Percentiles rank a stretch among this genome's conserved stretches.
phyloP scores from a whole-genome alignment of 2,888 invertebrate species.

The Hyalella azteca region DNA sequence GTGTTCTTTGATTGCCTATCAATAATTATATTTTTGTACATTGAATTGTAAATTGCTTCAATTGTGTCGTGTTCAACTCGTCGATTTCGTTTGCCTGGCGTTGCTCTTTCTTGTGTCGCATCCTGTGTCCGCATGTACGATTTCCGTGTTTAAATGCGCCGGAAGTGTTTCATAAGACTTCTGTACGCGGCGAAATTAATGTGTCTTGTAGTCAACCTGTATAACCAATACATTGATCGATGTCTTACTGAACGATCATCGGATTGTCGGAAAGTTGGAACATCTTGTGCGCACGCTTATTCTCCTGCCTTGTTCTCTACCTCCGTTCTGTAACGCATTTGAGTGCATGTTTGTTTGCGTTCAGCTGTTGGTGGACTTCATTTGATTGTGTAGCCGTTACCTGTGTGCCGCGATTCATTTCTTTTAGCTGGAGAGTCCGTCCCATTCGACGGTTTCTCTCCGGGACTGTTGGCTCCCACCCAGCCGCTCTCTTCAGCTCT shows the following conservation, averaged over 20 bases:
- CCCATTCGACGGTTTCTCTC: not conserved
- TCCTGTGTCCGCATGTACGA: not conserved
- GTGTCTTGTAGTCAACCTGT: too few species aligned
- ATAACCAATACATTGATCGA: too few species aligned
- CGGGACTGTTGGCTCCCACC: constrained; percentile 3
- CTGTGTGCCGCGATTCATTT: not conserved
- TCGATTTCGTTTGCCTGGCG: too few species aligned
- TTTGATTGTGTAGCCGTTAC: not conserved
- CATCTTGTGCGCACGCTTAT: too few species aligned
- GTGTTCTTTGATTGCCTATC: too few species aligned
- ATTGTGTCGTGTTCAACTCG: not conserved
- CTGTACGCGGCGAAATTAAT: too few species aligned
- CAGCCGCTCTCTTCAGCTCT: not conserved
- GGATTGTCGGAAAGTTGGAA: too few species aligned
- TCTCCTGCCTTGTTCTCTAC: too few species aligned
- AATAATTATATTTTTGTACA: not conserved
- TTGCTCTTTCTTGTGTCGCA: not conserved
- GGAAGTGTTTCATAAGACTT: not conserved
- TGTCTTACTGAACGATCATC: too few species aligned
- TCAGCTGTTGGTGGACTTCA: too few species aligned
- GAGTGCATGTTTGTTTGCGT: too few species aligned
- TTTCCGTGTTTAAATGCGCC: not conserved
- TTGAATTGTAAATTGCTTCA: constrained; percentile 17
- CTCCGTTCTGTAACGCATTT: too few species aligned
- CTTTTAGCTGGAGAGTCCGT: constrained; percentile 5